Evolutionary conservation across 2,797 vertebrate species (phyloP).

Genomic region (Paramormyrops hopkinsi): DNA sequence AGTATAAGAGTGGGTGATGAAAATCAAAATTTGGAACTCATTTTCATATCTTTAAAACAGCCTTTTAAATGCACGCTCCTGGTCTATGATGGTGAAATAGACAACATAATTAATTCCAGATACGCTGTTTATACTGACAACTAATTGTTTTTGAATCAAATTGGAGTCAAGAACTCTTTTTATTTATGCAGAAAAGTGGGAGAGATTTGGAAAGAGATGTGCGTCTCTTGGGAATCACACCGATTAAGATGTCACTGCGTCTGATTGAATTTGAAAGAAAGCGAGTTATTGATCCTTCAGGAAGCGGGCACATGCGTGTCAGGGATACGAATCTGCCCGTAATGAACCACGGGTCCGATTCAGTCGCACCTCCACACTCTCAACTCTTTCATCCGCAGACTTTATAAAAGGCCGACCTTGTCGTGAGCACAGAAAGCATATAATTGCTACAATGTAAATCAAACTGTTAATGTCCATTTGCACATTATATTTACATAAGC

Average conservation of each 20-base stretch:
- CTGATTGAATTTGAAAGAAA: conserved; percentile 27
- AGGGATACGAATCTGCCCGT: background rate
- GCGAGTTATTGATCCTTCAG: conserved; percentile 21
- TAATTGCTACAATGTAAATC: background rate
- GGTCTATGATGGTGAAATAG: background rate
- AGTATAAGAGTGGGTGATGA: background rate
- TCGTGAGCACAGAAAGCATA: background rate
- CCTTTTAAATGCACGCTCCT: background rate
- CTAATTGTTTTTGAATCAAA: background rate
- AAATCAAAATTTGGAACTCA: background rate
- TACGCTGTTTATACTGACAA: conserved; percentile 1
- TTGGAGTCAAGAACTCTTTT: background rate
- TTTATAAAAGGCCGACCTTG: background rate
- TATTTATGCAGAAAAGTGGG: background rate
- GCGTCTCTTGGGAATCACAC: conserved; percentile 6
- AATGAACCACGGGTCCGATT: background rate
- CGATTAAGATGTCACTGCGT: conserved; percentile 24
- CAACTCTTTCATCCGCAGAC: background rate
- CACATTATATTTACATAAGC: background rate
- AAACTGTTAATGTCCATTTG: background rate
- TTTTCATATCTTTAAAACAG: background rate
- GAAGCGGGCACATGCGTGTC: background rate
- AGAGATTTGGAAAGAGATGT: conserved; percentile 18
- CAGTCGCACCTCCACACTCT: background rate
- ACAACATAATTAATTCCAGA: background rate